These are phyloP conservation scores for Sialis lutaria DNA, from an alignment of 2,888 invertebrate genomes.

Conservation along the genomic window DNA sequence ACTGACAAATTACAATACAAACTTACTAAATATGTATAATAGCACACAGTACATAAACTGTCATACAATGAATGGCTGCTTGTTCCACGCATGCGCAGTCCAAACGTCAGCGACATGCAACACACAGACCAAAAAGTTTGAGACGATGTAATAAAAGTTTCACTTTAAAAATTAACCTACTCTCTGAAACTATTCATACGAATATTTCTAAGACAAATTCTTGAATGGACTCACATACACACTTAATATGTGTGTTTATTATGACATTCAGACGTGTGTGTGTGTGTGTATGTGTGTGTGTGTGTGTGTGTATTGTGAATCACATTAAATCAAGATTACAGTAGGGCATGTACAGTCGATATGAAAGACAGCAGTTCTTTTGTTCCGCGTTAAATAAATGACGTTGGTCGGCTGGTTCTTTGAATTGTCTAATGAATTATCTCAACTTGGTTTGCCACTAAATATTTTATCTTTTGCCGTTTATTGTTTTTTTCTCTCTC, in stretches of 20 bases:
- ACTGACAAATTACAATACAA: no score
- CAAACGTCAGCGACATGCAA: no score
- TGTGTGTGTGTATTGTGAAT: not conserved
- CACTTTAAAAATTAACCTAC: no score
- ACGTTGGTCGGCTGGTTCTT: conserved; percentile 2
- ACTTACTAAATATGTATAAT: no score
- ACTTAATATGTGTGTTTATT: not conserved
- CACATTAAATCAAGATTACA: conserved; percentile 6
- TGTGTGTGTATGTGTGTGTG: not conserved
- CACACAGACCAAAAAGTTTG: no score
- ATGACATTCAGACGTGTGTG: not conserved
- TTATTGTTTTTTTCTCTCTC: not conserved
- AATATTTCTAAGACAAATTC: no score
- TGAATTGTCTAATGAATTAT: conserved; percentile 5
- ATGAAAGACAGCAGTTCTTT: conserved; percentile 4
- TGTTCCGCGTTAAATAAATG: conserved; percentile 6
- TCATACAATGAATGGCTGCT: no score
- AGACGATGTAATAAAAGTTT: no score
- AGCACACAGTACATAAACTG: no score
- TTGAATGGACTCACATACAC: no score
- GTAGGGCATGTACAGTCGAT: conserved; percentile 1
- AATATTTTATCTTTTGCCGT: conserved; percentile 4
- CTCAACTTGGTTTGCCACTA: conserved; percentile 4
- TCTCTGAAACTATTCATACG: no score
- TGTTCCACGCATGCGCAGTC: no score